Conservation (phyloP, 2,113 vertebrate genomes). For the Alaudala cheleensis region DNA sequence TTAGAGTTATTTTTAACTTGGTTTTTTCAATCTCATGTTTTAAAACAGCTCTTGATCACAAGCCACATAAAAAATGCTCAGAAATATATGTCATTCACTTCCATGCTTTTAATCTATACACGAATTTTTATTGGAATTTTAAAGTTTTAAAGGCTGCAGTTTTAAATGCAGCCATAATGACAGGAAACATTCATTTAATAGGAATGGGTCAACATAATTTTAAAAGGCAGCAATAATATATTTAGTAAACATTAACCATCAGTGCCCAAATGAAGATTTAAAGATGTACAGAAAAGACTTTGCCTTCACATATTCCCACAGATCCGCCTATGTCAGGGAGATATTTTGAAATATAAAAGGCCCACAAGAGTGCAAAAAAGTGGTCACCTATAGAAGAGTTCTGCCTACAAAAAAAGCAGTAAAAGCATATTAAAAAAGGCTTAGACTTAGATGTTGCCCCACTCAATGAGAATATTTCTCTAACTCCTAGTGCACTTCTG, state of each 20-base stretch:
- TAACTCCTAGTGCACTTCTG: background rate
- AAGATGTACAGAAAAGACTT: background rate
- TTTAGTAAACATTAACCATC: background rate
- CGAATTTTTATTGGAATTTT: background rate
- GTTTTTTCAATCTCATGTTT: background rate
- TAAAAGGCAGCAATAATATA: background rate
- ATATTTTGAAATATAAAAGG: background rate
- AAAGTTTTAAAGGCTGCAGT: background rate
- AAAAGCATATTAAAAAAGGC: background rate
- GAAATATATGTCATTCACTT: background rate
- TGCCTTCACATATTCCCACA: background rate
- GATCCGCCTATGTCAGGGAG: fast-evolving
- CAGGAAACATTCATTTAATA: background rate
- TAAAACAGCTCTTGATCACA: background rate
- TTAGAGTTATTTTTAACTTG: background rate
- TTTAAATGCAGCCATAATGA: background rate
- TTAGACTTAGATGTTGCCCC: background rate
- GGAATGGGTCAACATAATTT: background rate
- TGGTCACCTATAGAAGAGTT: background rate
- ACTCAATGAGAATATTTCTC: background rate
- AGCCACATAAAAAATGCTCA: background rate
- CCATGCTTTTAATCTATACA: background rate
- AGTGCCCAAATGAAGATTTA: background rate
- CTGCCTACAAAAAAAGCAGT: background rate
- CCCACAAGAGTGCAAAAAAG: background rate